phyloP scores from a whole-genome alignment of 2,113 vertebrate genomes.

The Ailurus styani region DNA sequence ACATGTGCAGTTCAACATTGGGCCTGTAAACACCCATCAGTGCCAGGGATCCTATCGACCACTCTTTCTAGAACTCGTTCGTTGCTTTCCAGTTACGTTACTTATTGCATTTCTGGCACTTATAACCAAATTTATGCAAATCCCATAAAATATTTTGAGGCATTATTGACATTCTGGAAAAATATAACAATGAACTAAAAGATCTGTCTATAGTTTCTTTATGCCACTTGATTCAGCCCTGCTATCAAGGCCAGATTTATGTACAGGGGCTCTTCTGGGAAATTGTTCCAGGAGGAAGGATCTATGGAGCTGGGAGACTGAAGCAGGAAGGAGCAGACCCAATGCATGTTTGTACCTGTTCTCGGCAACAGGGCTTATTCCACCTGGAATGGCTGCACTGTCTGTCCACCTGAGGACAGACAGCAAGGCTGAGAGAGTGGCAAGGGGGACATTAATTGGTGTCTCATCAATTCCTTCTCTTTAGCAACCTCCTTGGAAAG shows the following conservation, averaged over 20 bases:
- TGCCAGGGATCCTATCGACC: rapidly evolving
- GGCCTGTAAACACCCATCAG: not conserved
- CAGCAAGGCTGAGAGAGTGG: not conserved
- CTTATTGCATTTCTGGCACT: not conserved
- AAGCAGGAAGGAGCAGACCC: not conserved
- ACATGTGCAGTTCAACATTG: rapidly evolving
- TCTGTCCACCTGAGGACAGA: rapidly evolving
- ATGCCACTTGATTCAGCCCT: not conserved
- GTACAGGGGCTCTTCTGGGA: not conserved
- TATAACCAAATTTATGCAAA: not conserved
- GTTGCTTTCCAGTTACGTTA: not conserved
- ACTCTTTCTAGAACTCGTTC: not conserved
- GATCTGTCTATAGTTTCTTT: not conserved
- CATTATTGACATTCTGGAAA: not conserved
- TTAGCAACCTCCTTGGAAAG: not conserved
- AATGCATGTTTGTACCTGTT: not conserved
- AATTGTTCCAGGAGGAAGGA: not conserved
- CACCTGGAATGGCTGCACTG: not conserved
- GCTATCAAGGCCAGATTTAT: not conserved
- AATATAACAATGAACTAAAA: not conserved
- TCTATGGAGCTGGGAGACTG: not conserved
- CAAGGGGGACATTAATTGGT: rapidly evolving
- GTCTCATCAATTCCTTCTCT: not conserved
- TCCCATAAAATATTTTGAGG: not conserved
- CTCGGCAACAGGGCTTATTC: not conserved